phyloP scores from a whole-genome alignment of 2,113 vertebrate species.

The Trogon melanurus region DNA sequence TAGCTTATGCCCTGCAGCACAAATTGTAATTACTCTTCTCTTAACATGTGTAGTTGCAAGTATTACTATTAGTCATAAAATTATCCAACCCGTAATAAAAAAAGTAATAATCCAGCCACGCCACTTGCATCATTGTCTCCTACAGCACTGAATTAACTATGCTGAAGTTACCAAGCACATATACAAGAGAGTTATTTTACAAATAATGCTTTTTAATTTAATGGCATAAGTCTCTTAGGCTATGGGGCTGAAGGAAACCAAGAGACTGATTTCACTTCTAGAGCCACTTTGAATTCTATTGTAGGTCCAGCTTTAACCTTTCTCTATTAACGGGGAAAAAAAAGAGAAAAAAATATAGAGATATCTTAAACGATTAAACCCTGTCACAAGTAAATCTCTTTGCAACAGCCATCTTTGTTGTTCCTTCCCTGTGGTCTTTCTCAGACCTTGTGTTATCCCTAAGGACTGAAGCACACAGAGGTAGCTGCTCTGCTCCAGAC shows the following conservation, averaged over 20 bases:
- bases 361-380: neutral
- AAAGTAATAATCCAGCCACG: neutral
- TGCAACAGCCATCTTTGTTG: neutral
- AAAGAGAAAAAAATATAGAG: neutral
- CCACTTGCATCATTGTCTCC: neutral
- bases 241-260: neutral
- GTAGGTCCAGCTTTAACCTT: neutral
- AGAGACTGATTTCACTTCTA: neutral
- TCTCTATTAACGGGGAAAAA: neutral
- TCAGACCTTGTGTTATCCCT: neutral
- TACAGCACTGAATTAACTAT: neutral
- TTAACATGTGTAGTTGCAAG: neutral
- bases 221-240: neutral
- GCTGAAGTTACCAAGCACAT: neutral
- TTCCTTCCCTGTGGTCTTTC: neutral
- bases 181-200: neutral
- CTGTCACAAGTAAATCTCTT: neutral
- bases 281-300: neutral
- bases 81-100: slow-evolving; percentile 14
- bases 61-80: slow-evolving; percentile 45
- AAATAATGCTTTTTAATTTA: neutral
- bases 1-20: slow-evolving; percentile 33
- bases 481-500: neutral
- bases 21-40: neutral
- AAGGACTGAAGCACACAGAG: neutral